Evolutionary conservation across 2,888 invertebrate species (phyloP), one percentile per base, ranked within the genome.

Genomic region (Crepidodera aurea): DNA sequence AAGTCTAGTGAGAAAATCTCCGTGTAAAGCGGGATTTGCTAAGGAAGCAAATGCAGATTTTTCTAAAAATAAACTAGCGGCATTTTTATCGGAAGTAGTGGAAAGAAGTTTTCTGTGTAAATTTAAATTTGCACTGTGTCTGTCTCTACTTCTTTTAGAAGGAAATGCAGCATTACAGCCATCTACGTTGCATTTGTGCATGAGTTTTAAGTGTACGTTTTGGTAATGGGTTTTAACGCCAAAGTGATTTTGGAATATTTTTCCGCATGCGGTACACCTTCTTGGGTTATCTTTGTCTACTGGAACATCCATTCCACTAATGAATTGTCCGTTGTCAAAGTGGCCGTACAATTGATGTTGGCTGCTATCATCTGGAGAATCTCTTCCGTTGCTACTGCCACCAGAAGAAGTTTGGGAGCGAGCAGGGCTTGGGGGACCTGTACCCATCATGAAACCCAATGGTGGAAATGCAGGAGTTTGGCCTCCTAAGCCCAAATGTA

Each of bases 161-260:
- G 95, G 93, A 79, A 97, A 98, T 0, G 95, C 92, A 0, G 96
- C 96, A 81, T 93, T 93, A 79, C 98, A 98, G 1, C 96, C 96
- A 69, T 96, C 96, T 19, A 95, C 91, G 75, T 91, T 93, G 82
- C 98, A 98, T 78, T 93, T 93, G 82, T 96, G 96, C 91, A 96
- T 94, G 63, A 96, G 83, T 82, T 97, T 97, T 54, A 97, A 87
- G 82, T 98, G 97, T 7, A 94, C 93, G 80, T 94, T 96, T 83
- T 96, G 96, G 80, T 95, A 97, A 79, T 98, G 98, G 1, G 93
- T 93, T 82, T 96, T 96, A 18, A 96, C 89, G 51, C 93, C 92
- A 78, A 95, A 96, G 74, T 94, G 91, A 77, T 95, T 97, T 80
- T 93, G 94, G 81, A 96, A 97, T 75, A 92, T 87, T 82, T 96